These are phyloP conservation scores for Drosophila planitibia DNA, from an alignment of 2,888 invertebrate genomes.

Conservation along the genomic window DNA sequence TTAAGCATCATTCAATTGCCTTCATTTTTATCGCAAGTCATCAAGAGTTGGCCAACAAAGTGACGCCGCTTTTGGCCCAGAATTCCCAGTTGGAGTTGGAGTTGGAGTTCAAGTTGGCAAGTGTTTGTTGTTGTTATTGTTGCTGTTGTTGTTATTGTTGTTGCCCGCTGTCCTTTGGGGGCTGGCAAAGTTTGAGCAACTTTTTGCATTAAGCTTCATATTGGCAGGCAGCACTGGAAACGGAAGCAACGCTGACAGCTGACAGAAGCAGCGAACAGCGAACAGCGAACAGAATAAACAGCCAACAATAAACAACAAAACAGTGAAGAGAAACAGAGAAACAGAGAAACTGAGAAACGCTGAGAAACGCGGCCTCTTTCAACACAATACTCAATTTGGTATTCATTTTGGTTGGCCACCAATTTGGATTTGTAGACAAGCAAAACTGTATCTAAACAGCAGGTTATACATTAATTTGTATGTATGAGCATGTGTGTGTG, in stretches of 20 bases:
- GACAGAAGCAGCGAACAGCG: not conserved
- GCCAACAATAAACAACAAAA: not conserved
- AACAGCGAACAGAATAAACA: not conserved
- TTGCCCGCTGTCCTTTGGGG: not conserved
- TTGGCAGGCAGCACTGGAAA: slow-evolving; percentile 48
- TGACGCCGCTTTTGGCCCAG: slow-evolving; percentile 9
- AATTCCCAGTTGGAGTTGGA: not conserved
- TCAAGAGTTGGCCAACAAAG: slow-evolving; percentile 68
- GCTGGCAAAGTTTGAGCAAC: slow-evolving; percentile 27
- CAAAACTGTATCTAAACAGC: slow-evolving; percentile 5
- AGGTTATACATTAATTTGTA: not conserved
- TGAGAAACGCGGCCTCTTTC: not conserved
- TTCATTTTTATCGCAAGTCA: slow-evolving; percentile 76
- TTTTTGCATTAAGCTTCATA: slow-evolving; percentile 64
- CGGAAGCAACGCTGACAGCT: slow-evolving; percentile 41
- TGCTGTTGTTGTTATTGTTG: slow-evolving; percentile 1
- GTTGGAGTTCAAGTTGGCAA: slow-evolving; percentile 12
- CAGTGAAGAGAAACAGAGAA: not conserved
- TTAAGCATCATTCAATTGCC: slow-evolving; percentile 83
- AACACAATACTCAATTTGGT: slow-evolving; percentile 23
- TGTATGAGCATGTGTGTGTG: not conserved
- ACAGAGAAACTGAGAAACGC: no score
- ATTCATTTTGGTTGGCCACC: slow-evolving; percentile 41
- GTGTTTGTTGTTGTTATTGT: slow-evolving; percentile 12
- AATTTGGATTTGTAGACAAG: slow-evolving; percentile 36